Evolutionary conservation across 2,888 invertebrate species (phyloP).

Genomic region (Boloria euphrosyne): DNA sequence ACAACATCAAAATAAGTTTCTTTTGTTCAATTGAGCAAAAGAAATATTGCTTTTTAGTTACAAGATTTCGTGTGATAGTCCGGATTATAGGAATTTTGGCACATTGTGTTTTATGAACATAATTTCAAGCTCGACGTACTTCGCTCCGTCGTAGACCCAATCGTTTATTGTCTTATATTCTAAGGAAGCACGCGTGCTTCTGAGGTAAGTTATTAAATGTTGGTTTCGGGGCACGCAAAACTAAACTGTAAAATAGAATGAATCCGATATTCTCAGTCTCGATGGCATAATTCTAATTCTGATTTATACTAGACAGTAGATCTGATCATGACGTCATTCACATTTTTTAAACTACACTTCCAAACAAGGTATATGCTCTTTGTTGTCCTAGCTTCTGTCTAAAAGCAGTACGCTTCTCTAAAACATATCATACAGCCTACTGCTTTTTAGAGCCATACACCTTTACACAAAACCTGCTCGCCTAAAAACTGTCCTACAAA

Average conservation of each 20-base stretch:
- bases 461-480: constrained; percentile 57
- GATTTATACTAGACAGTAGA: constrained; percentile 62
- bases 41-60: constrained; percentile 35
- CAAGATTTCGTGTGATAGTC: constrained; percentile 24
- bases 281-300: constrained; percentile 31
- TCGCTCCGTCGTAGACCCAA: constrained; percentile 50
- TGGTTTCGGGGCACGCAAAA: constrained; percentile 48
- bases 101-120: constrained; percentile 61
- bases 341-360: constrained; percentile 26
- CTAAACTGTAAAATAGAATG: constrained; percentile 42
- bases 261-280: constrained; percentile 34
- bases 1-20: constrained; percentile 35
- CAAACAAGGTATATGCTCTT: constrained; percentile 63
- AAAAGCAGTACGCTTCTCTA: constrained; percentile 75
- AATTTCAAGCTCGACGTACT: constrained; percentile 46
- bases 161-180: constrained; percentile 58
- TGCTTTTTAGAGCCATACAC: constrained; percentile 68
- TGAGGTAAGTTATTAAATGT: constrained; percentile 66
- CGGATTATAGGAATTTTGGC: constrained; percentile 59
- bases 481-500: constrained; percentile 47
- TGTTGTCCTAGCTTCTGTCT: constrained; percentile 69
- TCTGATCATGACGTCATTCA: constrained; percentile 66
- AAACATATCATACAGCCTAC: constrained; percentile 79
- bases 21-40: constrained; percentile 42
- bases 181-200: constrained; percentile 71